Base-by-base conservation (phyloP, 2,797 vertebrate species). In the Notolabrus celidotus region DNA sequence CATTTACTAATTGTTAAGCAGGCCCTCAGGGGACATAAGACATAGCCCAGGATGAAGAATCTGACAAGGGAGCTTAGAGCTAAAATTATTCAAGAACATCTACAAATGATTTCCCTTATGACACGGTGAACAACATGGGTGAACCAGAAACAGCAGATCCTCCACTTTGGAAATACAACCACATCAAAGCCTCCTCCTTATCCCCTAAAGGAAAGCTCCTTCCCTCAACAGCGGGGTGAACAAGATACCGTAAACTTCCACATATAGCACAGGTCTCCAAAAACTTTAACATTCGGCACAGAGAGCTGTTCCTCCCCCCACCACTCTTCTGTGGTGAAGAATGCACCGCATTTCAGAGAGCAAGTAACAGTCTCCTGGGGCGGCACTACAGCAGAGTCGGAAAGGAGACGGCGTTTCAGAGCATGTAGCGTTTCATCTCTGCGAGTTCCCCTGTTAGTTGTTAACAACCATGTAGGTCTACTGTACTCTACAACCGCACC, bases 331-430 rank as follows among this genome's bases (percentile, higher is more conserved):
- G 25, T 46, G 51, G 53, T 74, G 74, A 23, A 22, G 84, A 76
- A 74, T 61, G n/a, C n/a, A n/a, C n/a, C 74, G 62, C 75, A 77
- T 84, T 85, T 88, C 77, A 83, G 65, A 66, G 49, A 61, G 17
- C 72, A 49, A 57, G 52, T 79, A 89, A 86, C 71, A 53, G 74
- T 83, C 75, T 89, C 83, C 76, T 17, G 74, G 57, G 84, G 77
- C 55, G 51, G 52, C 46, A 14, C 74, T 53, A 59, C 22, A 41
- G 79, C 62, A 36, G 56, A 77, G 56, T 66, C 25, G 12, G 31
- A 52, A 41, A 54, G 36, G 55, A 77, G 47, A 59, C 51, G 1
- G 71, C 46, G 25, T 80, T 86, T 86, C 58, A 62, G 38, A 58
- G 68, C 49, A 42, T 54, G 73, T 57, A 47, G 52, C n/a, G 60